phyloP scores from a whole-genome alignment of 2,888 invertebrate genomes.

The Ochropleura leucogaster region DNA sequence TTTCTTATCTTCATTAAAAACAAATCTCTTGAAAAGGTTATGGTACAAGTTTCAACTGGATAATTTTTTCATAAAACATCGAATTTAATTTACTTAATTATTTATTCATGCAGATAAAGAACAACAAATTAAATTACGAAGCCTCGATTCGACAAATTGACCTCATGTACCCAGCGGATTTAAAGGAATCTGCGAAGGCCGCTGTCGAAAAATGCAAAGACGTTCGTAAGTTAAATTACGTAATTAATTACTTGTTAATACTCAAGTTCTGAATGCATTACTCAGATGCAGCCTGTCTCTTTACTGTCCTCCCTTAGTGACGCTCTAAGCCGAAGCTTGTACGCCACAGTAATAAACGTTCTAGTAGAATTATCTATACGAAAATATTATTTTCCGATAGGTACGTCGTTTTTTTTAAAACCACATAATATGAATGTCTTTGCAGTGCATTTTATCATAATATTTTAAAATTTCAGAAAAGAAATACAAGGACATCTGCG shows the following conservation, averaged over 20 bases:
- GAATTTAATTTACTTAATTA: background rate
- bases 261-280: too few relatives aligned
- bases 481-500: constrained; percentile 85
- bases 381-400: too few relatives aligned
- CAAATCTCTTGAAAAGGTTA: background rate
- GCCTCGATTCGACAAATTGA: constrained; percentile 84
- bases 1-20: background rate
- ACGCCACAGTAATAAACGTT: too few relatives aligned
- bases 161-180: constrained; percentile 83
- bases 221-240: constrained; percentile 75
- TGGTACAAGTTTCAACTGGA: background rate
- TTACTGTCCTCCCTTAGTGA: too few relatives aligned
- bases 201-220: constrained; percentile 80
- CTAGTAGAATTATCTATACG: too few relatives aligned
- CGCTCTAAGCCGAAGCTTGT: too few relatives aligned
- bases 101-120: constrained; percentile 79
- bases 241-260: too few relatives aligned
- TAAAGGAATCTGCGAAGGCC: constrained; percentile 79
- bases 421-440: background rate
- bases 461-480: constrained; percentile 76
- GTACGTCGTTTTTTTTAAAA: background rate
- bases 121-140: constrained; percentile 83
- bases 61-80: background rate
- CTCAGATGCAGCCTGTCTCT: too few relatives aligned
- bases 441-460: background rate